phyloP scores from a whole-genome alignment of 2,113 vertebrate genomes.

The Larimichthys polyactis region DNA sequence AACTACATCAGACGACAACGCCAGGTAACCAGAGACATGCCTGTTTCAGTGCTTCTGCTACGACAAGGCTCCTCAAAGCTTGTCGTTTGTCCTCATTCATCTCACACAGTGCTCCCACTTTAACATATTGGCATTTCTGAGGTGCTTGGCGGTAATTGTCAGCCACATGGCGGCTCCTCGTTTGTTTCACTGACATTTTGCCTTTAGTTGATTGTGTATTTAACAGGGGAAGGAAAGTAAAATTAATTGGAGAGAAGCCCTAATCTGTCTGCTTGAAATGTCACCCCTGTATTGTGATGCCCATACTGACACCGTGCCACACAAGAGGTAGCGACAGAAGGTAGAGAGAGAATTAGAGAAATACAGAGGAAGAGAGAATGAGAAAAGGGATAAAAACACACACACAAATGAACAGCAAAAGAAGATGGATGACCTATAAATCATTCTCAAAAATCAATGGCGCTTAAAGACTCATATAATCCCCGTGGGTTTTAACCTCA shows the following conservation, averaged over 20 bases:
- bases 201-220: constrained; percentile 87
- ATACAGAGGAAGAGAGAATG: background rate
- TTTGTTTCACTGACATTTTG: constrained; percentile 87
- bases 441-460: constrained; percentile 20
- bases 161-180: constrained; percentile 76
- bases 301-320: constrained; percentile 64
- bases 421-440: background rate
- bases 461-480: constrained; percentile 6
- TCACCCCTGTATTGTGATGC: constrained; percentile 81
- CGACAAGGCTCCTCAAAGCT: constrained; percentile 52
- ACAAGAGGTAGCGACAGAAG: constrained; percentile 20
- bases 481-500: constrained; percentile 34
- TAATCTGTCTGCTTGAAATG: constrained; percentile 86
- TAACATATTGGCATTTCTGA: constrained; percentile 86
- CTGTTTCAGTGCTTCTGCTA: constrained; percentile 31
- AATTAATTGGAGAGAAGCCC: constrained; percentile 85
- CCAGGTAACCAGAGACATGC: constrained; percentile 3
- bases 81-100: constrained; percentile 75
- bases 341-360: constrained; percentile 21
- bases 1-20: constrained; percentile 28
- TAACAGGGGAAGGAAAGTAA: constrained; percentile 81
- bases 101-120: constrained; percentile 73
- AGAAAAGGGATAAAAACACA: background rate
- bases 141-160: constrained; percentile 84
- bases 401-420: constrained; percentile 15